These are phyloP conservation scores for Hippocampus guttulatus DNA, from an alignment of 2,113 vertebrate species.

Conservation along the genomic window DNA sequence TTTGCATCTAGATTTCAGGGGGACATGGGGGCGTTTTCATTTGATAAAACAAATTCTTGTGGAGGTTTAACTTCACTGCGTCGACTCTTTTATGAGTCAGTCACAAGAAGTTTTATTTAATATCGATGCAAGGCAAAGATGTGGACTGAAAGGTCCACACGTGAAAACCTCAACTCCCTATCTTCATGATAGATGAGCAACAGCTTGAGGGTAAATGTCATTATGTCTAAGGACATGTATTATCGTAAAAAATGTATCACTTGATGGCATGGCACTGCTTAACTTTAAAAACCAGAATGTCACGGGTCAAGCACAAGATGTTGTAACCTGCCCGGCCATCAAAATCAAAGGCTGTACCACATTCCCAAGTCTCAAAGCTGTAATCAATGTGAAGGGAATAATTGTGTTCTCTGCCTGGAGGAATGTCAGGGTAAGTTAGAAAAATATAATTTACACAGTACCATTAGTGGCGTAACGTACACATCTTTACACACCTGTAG, in stretches of 20 bases:
- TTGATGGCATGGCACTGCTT: not conserved
- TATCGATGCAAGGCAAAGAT: constrained; percentile 6
- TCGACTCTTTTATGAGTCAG: not conserved
- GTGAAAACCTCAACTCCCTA: not conserved
- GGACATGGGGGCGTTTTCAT: constrained; percentile 5
- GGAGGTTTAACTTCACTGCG: not conserved
- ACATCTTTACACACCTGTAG: constrained; percentile 58
- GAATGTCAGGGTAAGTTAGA: constrained; percentile 65
- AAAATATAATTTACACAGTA: constrained; percentile 69
- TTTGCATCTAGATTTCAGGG: constrained; percentile 1
- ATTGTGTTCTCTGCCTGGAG: constrained; percentile 21
- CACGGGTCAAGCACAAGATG: not conserved
- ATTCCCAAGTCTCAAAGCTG: constrained; percentile 10
- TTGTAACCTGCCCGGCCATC: constrained; percentile 1
- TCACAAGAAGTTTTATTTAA: not conserved
- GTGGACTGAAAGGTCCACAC: constrained; percentile 7
- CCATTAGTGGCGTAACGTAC: constrained; percentile 45
- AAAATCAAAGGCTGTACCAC: constrained; percentile 13
- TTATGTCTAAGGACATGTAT: not conserved
- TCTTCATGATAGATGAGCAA: not conserved
- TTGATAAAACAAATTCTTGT: not conserved
- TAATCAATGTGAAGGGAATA: constrained; percentile 1
- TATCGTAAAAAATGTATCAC: not conserved
- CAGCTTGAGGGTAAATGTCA: not conserved
- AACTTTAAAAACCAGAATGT: not conserved